Percentiles rank a stretch among this genome's conserved stretches.
These are phyloP conservation scores for Choloepus didactylus DNA, from an alignment of 2,797 vertebrate species.

Conservation along the genomic window DNA sequence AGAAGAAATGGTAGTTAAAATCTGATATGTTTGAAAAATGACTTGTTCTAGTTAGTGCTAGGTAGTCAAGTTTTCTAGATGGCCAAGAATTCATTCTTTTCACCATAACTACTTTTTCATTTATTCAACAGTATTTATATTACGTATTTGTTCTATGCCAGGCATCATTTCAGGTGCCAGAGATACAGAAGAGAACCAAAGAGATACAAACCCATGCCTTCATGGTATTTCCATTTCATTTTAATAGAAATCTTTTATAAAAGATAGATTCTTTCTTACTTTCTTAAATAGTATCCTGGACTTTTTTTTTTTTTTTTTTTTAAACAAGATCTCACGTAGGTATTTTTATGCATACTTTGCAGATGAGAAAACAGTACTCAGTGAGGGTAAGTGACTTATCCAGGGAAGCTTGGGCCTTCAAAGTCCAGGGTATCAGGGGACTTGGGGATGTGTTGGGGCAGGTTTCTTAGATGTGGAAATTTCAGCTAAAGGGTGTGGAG, in stretches of 20 bases:
- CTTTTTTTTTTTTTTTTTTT: neutral
- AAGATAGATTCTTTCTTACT: neutral
- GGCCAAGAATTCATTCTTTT: slow-evolving; percentile 7
- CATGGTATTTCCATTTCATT: neutral
- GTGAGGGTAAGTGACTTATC: neutral
- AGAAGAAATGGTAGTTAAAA: neutral
- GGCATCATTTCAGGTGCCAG: neutral
- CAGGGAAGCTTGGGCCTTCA: neutral
- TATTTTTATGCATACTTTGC: neutral
- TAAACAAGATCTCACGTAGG: no score
- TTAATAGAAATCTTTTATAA: slow-evolving; percentile 26
- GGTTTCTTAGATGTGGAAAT: neutral
- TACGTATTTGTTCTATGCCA: neutral
- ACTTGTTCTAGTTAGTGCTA: neutral
- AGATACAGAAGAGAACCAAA: neutral
- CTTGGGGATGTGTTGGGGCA: neutral
- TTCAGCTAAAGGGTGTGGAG: neutral
- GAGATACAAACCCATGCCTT: neutral
- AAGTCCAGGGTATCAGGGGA: neutral
- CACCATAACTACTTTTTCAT: neutral
- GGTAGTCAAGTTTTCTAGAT: neutral
- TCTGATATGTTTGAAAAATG: slow-evolving; percentile 22
- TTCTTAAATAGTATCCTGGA: neutral
- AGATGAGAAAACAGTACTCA: neutral
- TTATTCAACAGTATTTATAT: neutral